Evolutionary conservation across 2,113 vertebrate genomes (phyloP).

Genomic region (Cyanistes caeruleus): DNA sequence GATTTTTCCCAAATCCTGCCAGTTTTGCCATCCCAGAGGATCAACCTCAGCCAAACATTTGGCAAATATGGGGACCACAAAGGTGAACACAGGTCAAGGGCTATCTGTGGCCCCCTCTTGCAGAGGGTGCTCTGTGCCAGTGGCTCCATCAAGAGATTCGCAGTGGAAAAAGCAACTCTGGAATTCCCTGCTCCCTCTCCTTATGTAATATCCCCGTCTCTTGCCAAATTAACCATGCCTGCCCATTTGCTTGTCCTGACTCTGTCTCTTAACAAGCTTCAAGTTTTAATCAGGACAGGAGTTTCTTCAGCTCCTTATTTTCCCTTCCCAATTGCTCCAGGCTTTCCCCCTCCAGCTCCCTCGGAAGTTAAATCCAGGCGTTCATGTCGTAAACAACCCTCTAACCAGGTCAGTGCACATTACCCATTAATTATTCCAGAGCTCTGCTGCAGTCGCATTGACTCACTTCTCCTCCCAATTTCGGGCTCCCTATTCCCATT

Average conservation of each 20-base stretch:
- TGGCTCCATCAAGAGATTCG: not conserved
- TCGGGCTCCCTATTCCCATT: not conserved
- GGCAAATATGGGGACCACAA: accelerated
- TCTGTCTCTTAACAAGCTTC: not conserved
- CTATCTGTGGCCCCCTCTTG: accelerated
- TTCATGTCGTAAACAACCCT: not conserved
- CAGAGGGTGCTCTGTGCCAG: not conserved
- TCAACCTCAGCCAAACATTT: not conserved
- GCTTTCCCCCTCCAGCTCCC: not conserved
- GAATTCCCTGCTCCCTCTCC: not conserved
- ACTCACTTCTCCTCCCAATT: not conserved
- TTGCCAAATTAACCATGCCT: not conserved
- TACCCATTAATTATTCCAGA: slow-evolving; percentile 4
- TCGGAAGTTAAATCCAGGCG: not conserved
- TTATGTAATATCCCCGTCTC: not conserved
- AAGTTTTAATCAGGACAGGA: not conserved
- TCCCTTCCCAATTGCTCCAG: not conserved
- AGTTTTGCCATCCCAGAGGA: not conserved
- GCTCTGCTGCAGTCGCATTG: not conserved
- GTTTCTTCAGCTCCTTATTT: not conserved
- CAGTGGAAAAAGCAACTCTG: not conserved
- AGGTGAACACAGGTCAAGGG: not conserved
- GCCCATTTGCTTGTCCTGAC: not conserved
- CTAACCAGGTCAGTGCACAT: slow-evolving; percentile 21
- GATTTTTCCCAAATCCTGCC: not conserved